Conservation (phyloP, 2,888 invertebrate species). For the Ectropis crepuscularia region DNA sequence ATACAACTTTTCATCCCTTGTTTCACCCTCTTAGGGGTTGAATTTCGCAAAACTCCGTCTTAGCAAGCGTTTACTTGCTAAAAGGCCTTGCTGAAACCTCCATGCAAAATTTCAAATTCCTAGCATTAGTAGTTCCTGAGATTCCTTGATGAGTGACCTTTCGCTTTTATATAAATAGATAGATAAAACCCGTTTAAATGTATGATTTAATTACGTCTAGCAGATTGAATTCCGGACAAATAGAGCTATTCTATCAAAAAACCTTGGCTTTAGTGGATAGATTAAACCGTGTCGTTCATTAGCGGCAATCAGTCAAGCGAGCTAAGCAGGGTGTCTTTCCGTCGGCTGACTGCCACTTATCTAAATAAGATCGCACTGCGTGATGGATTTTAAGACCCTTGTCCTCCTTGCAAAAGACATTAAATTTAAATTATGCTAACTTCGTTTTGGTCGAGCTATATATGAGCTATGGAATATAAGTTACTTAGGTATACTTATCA, state of each 20-base stretch:
- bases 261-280: conserved; percentile 50
- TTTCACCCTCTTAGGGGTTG: no score
- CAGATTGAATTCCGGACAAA: conserved; percentile 1
- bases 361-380: conserved; percentile 81
- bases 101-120: no score
- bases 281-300: conserved; percentile 78
- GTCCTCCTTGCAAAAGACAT: conserved; percentile 50
- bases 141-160: no score
- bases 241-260: conserved; percentile 33
- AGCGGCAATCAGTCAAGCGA: conserved; percentile 78
- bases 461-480: neutral
- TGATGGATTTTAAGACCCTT: conserved; percentile 79
- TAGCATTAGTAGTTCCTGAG: no score
- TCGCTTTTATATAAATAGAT: no score
- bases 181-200: no score
- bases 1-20: no score
- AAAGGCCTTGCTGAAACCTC: no score
- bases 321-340: conserved; percentile 76
- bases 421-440: conserved; percentile 31
- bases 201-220: no score
- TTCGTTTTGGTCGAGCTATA: neutral
- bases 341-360: conserved; percentile 75
- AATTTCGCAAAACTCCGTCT: no score
- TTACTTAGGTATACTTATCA: no score
- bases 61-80: no score